phyloP scores from a whole-genome alignment of 2,797 vertebrate species.

The Mycteria americana region DNA sequence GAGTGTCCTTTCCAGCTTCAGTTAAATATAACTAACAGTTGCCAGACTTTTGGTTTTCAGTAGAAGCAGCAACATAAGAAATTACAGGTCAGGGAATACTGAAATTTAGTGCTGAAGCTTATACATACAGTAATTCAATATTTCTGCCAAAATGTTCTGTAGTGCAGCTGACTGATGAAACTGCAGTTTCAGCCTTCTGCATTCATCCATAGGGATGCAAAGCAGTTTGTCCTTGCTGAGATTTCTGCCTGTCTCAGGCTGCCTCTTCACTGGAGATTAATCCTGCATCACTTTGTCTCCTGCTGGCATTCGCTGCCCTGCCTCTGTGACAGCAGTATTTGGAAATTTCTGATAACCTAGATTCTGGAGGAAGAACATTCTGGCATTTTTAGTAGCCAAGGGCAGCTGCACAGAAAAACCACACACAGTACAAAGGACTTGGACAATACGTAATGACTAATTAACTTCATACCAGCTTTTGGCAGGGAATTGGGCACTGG shows the following conservation, averaged over 20 bases:
- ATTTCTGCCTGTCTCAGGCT: neutral
- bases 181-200: neutral
- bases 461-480: neutral
- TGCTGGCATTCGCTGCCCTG: neutral
- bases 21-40: neutral
- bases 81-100: neutral
- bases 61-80: neutral
- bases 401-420: neutral
- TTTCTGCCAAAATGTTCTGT: neutral
- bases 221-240: neutral
- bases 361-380: neutral
- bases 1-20: neutral
- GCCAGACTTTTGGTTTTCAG: neutral
- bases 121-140: neutral
- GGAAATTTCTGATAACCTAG: neutral
- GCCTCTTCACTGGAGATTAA: neutral
- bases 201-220: neutral
- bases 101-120: neutral
- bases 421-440: neutral
- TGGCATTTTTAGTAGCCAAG: neutral
- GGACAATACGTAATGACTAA: neutral
- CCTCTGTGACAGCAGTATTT: neutral
- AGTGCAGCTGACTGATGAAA: neutral
- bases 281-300: neutral
- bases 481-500: neutral